phyloP scores from a whole-genome alignment of 2,888 invertebrate genomes.

The Cactoblastis cactorum region DNA sequence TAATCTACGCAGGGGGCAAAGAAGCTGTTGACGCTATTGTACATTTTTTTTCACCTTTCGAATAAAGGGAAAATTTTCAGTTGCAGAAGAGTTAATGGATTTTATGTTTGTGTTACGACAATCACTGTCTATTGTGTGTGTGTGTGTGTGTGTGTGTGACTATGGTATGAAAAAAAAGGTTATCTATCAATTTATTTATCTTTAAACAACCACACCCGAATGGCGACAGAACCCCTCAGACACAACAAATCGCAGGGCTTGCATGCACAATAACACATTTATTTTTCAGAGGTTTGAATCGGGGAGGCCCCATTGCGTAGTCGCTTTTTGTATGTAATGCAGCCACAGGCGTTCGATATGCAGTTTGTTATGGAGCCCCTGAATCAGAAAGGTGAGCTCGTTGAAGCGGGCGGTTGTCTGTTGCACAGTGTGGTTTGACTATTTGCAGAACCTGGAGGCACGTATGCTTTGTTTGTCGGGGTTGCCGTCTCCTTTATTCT shows the following conservation, averaged over 20 bases:
- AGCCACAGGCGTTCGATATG: conserved; percentile 58
- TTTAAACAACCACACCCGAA: not conserved
- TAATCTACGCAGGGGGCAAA: no score
- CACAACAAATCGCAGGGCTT: conserved; percentile 34
- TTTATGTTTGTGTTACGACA: no score
- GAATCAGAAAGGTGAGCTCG: conserved; percentile 72
- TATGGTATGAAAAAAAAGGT: no score
- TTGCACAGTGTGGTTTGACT: conserved; percentile 39
- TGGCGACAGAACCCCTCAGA: not conserved
- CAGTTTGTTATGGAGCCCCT: conserved; percentile 64
- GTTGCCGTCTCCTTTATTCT: conserved; percentile 30
- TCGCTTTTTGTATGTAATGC: conserved; percentile 73
- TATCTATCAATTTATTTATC: no score
- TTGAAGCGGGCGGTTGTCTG: conserved; percentile 41
- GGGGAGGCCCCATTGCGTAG: conserved; percentile 59
- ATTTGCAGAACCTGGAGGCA: conserved; percentile 33
- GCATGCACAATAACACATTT: conserved; percentile 70
- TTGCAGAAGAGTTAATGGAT: no score
- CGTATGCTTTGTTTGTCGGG: conserved; percentile 35
- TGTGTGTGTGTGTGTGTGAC: no score
- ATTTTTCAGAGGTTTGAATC: conserved; percentile 69
- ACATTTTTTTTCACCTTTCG: no score
- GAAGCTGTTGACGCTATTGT: no score
- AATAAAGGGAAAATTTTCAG: no score
- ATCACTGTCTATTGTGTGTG: no score